Evolutionary conservation across 37 sponge, comb jelly and placozoan genomes (phyloP), one percentile per base, ranked within the genome.

Genomic region (Hormiphora californensis): DNA sequence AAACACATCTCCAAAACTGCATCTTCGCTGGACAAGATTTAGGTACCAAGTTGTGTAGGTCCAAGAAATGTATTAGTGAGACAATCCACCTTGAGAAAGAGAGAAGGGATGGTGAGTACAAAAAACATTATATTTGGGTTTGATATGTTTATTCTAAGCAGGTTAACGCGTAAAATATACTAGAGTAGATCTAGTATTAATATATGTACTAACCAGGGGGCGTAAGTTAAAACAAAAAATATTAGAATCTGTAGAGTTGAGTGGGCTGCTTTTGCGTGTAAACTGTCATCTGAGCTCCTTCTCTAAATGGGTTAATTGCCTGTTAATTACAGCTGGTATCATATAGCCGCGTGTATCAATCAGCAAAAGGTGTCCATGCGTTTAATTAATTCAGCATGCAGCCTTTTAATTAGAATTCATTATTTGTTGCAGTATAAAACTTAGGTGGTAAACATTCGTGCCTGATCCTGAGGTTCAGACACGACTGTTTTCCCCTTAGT

Each of bases 251-350:
- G 81, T 3, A 73, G 81, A 19, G 81, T 73, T 17, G 81, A 73
- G 46, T 32, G 17, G 43, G 81, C 81, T n/a, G 81, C 81, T 17
- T 73, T 73, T 3, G 81, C 81, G 46, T 73, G 81, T 41, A 73
- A 28, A 40, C 81, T 73, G 2, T 73, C 81, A 43, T 73, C 81
- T 21, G 36, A 32, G 25, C 35, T 73, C 4, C 46, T 39, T 33
- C 43, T 73, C 81, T 73, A n/a, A n/a, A n/a, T n/a, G n/a, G n/a
- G n/a, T n/a, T n/a, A n/a, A n/a, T n/a, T n/a, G n/a, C n/a, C n/a
- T n/a, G n/a, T n/a, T n/a, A n/a, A n/a, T n/a, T n/a, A n/a, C n/a
- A n/a, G n/a, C n/a, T n/a, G n/a, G n/a, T n/a, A n/a, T n/a, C n/a
- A n/a, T n/a, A n/a, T n/a, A n/a, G n/a, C n/a, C n/a, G n/a, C n/a